Evolutionary conservation across 2,113 vertebrate species (phyloP), one percentile per base, ranked within the genome.

Genomic region (Catharus bicknelli): DNA sequence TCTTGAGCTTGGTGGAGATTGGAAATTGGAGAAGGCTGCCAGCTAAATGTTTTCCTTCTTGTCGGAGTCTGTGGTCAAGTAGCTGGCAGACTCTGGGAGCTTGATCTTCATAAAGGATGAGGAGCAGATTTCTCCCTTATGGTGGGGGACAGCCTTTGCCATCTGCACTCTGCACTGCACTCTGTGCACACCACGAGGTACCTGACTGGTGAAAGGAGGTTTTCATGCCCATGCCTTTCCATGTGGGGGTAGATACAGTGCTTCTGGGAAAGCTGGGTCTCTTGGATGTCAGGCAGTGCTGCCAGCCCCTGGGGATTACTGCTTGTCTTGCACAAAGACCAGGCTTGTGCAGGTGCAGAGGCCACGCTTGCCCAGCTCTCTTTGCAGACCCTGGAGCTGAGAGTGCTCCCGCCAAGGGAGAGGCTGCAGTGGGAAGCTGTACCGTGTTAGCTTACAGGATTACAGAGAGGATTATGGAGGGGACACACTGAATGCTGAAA

Each of bases 281-380:
- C 30, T 45, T 21, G 43, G 25, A 16, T 17, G 29, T 63, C 79
- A 85, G 75, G 5, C 55, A 27, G 26, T 26, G 3, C 51, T 70
- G 38, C 6, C 66, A 84, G 59, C 64, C 50, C 55, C 50, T 34
- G 4, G 6, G 43, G 19, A 4, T 68, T 42, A 3, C 23, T 79
- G 58, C 53, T 82, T 23, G 32, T 66, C 53, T 74, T 18, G 26
- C 14, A 11, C 62, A 26, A 16, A 54, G 43, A 17, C 8, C 48
- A 63, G 69, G 14, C 55, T 30, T 30, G 51, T 7, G 11, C n/a
- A 32, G 77, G 43, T 23, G 51, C 76, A 23, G 75, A 27, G 42
- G 0, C 11, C 3, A 1, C 10, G 12, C 40, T 88, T 1, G 0
- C 26, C 51, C 19, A 8, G n/a, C 54, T 32, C 5, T 12, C 45